Conservation (phyloP, 2,888 invertebrate species). For the Salpingus planirostris region DNA sequence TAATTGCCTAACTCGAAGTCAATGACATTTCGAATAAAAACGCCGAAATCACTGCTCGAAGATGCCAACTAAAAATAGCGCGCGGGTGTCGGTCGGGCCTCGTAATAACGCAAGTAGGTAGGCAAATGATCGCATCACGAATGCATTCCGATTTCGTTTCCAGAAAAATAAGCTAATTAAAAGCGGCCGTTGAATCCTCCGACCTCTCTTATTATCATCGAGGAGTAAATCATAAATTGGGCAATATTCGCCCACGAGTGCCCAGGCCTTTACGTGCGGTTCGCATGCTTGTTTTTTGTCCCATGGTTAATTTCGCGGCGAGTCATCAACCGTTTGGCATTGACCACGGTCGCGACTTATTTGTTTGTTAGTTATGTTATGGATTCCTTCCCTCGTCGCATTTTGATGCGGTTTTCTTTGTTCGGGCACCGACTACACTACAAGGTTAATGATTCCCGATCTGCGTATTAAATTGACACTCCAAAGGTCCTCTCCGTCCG, state of each 20-base stretch:
- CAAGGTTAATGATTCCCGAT: constrained; percentile 9
- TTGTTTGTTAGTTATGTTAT: constrained; percentile 19
- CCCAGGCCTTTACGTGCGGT: constrained; percentile 6
- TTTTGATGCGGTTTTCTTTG: constrained; percentile 20
- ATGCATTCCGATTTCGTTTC: too few species aligned
- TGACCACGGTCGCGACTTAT: constrained; percentile 38
- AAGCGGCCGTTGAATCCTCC: too few species aligned
- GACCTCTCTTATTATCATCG: too few species aligned
- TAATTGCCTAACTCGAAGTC: too few species aligned
- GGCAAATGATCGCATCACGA: too few species aligned
- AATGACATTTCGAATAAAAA: too few species aligned
- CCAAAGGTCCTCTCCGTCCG: too few species aligned
- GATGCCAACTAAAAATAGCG: too few species aligned
- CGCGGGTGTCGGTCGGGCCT: too few species aligned
- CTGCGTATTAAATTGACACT: constrained; percentile 2
- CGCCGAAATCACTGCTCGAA: too few species aligned
- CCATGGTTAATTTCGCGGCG: constrained; percentile 35
- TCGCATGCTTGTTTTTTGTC: constrained; percentile 17
- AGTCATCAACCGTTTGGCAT: constrained; percentile 43
- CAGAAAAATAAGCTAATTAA: too few species aligned
- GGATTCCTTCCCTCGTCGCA: constrained; percentile 16
- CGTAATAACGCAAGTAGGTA: too few species aligned
- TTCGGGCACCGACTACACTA: constrained; percentile 10
- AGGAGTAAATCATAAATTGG: constrained; percentile 12
- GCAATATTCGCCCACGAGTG: constrained; percentile 10